These are phyloP conservation scores for Ictalurus punctatus DNA, from an alignment of 2,113 vertebrate species.

Conservation along the genomic window DNA sequence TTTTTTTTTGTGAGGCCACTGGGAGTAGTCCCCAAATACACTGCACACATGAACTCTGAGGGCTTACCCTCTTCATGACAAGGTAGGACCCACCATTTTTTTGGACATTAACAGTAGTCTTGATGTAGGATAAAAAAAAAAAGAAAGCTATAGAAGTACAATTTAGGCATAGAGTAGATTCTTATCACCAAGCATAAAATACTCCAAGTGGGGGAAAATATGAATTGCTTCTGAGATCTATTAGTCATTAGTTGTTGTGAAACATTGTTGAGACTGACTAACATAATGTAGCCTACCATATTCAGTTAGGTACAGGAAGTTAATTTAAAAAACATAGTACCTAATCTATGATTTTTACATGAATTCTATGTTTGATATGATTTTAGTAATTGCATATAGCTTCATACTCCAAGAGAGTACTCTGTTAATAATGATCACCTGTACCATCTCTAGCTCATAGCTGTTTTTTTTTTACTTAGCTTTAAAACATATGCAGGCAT, in stretches of 20 bases:
- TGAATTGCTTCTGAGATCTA: background rate
- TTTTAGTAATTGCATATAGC: background rate
- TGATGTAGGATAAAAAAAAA: background rate
- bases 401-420: background rate
- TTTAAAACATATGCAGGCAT: constrained; percentile 59
- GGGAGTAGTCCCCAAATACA: constrained; percentile 60
- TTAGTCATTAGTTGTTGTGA: background rate
- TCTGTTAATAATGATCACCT: constrained; percentile 65
- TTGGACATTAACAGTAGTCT: background rate
- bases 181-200: background rate
- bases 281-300: background rate
- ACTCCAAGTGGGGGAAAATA: background rate
- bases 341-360: background rate
- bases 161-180: background rate
- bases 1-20: constrained; percentile 64
- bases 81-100: background rate
- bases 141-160: background rate
- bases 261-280: background rate
- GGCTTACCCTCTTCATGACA: background rate
- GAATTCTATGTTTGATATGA: background rate
- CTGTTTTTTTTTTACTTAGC: constrained; percentile 50
- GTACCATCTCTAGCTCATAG: constrained; percentile 58
- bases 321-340: background rate
- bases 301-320: background rate
- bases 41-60: constrained; percentile 39